Evolutionary conservation across 2,888 invertebrate genomes (phyloP).

Genomic region (Plagodis dolabraria): DNA sequence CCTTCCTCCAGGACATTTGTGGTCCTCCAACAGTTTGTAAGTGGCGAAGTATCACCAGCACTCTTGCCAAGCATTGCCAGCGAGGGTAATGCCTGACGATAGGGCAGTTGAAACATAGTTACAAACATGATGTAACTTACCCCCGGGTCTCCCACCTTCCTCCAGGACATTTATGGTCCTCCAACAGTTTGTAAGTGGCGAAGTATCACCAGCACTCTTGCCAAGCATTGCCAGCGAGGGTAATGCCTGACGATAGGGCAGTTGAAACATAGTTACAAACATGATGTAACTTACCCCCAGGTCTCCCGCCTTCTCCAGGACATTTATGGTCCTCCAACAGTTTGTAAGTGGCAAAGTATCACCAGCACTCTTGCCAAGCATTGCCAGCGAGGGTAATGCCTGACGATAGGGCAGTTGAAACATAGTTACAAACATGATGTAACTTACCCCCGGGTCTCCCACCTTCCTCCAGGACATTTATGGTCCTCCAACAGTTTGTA

Average conservation of each 20-base stretch:
- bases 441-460: too few relatives aligned
- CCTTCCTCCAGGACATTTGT: conserved; percentile 57
- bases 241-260: too few relatives aligned
- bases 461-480: too few relatives aligned
- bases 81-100: conserved; percentile 51
- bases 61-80: conserved; percentile 44
- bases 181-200: conserved; percentile 37
- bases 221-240: conserved; percentile 48
- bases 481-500: too few relatives aligned
- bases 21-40: conserved; percentile 40
- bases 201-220: conserved; percentile 48
- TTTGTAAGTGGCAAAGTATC: too few relatives aligned
- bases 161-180: conserved; percentile 55
- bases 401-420: too few relatives aligned
- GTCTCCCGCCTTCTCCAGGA: too few relatives aligned
- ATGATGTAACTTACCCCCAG: too few relatives aligned
- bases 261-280: too few relatives aligned
- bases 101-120: background rate
- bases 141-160: conserved; percentile 52
- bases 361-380: conserved; percentile 60
- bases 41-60: conserved; percentile 61
- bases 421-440: too few relatives aligned
- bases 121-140: conserved; percentile 40
- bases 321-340: too few relatives aligned
- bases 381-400: too few relatives aligned